These are phyloP conservation scores for Cyanistes caeruleus DNA, from an alignment of 2,113 vertebrate species.

Conservation along the genomic window DNA sequence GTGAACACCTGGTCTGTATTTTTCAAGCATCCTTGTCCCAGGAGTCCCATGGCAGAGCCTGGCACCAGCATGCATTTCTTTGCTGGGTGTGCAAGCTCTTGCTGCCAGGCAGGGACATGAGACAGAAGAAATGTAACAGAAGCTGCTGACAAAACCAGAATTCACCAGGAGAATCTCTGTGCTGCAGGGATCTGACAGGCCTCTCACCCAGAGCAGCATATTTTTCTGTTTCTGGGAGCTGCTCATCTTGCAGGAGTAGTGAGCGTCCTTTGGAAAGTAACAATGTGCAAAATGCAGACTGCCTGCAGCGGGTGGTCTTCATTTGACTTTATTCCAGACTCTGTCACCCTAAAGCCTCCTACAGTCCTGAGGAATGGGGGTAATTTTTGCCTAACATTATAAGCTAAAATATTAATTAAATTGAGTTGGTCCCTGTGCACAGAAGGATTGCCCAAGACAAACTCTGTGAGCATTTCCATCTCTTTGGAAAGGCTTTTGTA, in stretches of 20 bases:
- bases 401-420: not conserved
- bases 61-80: not conserved
- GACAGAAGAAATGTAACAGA: accelerated
- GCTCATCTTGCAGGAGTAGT: not conserved
- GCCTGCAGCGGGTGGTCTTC: not conserved
- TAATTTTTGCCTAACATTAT: not conserved
- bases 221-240: not conserved
- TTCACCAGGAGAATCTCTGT: not conserved
- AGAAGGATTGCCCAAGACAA: not conserved
- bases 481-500: not conserved
- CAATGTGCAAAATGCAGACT: accelerated
- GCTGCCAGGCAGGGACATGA: accelerated
- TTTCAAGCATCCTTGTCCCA: not conserved
- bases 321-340: not conserved
- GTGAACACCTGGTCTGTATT: not conserved
- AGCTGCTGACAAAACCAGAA: not conserved
- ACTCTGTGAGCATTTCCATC: not conserved
- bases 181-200: not conserved
- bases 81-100: accelerated
- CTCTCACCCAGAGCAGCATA: not conserved
- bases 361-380: not conserved
- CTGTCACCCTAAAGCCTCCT: not conserved
- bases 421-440: not conserved
- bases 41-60: not conserved
- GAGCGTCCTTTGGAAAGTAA: not conserved